Base-by-base conservation (phyloP, 2,113 vertebrate genomes). In the Indicator maculatus region DNA sequence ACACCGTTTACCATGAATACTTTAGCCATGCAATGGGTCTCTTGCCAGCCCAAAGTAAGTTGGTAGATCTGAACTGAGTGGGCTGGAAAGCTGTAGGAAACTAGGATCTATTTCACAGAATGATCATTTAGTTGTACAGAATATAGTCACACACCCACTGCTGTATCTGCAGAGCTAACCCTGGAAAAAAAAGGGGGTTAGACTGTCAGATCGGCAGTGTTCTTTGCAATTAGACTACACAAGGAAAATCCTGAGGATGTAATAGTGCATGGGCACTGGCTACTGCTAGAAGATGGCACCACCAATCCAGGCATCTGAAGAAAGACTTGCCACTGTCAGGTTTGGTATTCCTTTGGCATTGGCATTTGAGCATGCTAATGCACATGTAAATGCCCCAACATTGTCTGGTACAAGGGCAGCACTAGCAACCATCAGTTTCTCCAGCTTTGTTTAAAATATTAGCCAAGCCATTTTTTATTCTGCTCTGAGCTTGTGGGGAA, bases 1-100 rank as follows among this genome's bases (percentile, higher is more conserved):
- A 38, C 33, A 15, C n/a, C 67, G 5, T 9, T 50, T 44, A 14
- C 4, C 10, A 0, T 4, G 39, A 47, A 5, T 4, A 4, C 11
- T 23, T 64, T 16, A 39, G 38, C 20, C 70, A 59, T 26, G 21
- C 7, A 6, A 1, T 11, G 9, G 11, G 11, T 52, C 19, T 67
- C 61, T 26, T 71, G 41, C 52, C 53, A 64, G 53, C 33, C 47
- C 9, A 0, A 2, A 60, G 73, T 52, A 26, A 33, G 31, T 64
- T 38, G 26, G 21, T 16, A 45, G 52, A 9, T n/a, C 18, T 77
- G 72, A 47, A 88, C 18, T 0, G 0, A 88, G 39, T 4, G 15
- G 41, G 15, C 31, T 93, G 58, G 33, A 50, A 59, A 74, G 14
- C 27, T 41, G 33, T 15, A 55, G 80, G 76, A 74, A 88, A 8